These are phyloP conservation scores for Helicoverpa zea DNA, from an alignment of 1,140 invertebrate genomes.

Conservation along the genomic window DNA sequence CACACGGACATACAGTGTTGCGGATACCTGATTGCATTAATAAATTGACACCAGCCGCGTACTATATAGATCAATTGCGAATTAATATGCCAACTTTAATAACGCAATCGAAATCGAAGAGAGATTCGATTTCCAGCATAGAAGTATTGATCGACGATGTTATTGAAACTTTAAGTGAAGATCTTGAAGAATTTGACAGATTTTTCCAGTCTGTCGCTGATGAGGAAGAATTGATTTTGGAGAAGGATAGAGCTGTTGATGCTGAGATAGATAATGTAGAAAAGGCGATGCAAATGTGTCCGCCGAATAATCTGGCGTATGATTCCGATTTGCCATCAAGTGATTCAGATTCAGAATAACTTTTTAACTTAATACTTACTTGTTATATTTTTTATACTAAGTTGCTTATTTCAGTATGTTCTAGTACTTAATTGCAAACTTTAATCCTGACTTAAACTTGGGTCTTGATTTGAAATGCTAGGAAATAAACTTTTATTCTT, in stretches of 20 bases:
- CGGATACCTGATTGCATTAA: constrained; percentile 58
- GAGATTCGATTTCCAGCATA: too few relatives aligned
- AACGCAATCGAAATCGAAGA: background rate
- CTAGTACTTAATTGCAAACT: too few relatives aligned
- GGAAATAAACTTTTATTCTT: too few relatives aligned
- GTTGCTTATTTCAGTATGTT: background rate
- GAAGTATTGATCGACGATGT: background rate
- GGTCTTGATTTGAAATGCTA: too few relatives aligned
- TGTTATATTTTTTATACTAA: background rate
- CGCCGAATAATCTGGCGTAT: background rate
- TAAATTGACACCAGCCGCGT: constrained; percentile 48
- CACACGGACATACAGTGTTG: constrained; percentile 52
- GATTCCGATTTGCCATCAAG: background rate
- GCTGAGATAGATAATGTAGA: background rate
- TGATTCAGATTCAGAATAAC: background rate
- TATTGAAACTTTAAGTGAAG: background rate
- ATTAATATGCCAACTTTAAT: background rate
- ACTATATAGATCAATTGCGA: background rate
- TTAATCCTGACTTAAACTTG: too few relatives aligned
- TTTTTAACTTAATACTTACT: background rate
- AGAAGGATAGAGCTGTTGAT: background rate
- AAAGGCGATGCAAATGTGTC: background rate
- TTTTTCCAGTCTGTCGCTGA: background rate
- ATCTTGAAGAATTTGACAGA: background rate
- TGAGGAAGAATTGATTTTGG: background rate